Evolutionary conservation across 2,113 vertebrate genomes (phyloP), one percentile per base, ranked within the genome.

Genomic region (Pterocles gutturalis): DNA sequence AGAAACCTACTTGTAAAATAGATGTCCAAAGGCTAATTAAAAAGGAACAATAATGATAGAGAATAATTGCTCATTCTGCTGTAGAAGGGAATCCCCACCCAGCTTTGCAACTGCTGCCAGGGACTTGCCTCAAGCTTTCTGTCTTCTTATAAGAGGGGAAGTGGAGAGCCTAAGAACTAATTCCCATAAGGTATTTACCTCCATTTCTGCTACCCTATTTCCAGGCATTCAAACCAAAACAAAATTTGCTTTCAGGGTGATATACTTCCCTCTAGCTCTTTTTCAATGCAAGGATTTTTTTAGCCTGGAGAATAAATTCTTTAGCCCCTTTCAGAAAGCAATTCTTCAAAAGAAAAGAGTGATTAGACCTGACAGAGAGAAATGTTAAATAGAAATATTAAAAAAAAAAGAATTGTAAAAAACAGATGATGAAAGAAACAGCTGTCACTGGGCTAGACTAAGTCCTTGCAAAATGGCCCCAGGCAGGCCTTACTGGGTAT

Each of bases 101-200:
- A 81, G n/a, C 83, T 71, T 78, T 87, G 55, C 60, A 94, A 19
- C 21, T 75, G 34, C 53, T 95, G 92, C 86, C 94, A 95, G 92
- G 76, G 80, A 82, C 85, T 92, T 95, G 64, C 79, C 86, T 89
- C 0, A 17, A 90, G 48, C 60, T 86, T 61, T 58, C 78, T 80
- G n/a, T 31, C 83, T 94, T 93, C 71, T 92, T 95, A 48, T 82
- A 84, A 93, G 64, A 90, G 17, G 29, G 88, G 79, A 92, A 95
- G 60, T 77, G 34, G 43, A 89, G 48, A 38, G 13, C 33, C 21
- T 53, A 79, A 86, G 96, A 64, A 81, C 48, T 87, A 86, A 92
- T 86, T 86, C 55, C 60, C 31, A 15, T 36, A 45, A 51, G n/a
- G 58, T 78, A 41, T 80, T 89, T 92, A 53, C 43, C 57, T 96